Evolutionary conservation across 2,797 vertebrate species (phyloP), one percentile per base, ranked within the genome.

Genomic region (Psittacula echo): DNA sequence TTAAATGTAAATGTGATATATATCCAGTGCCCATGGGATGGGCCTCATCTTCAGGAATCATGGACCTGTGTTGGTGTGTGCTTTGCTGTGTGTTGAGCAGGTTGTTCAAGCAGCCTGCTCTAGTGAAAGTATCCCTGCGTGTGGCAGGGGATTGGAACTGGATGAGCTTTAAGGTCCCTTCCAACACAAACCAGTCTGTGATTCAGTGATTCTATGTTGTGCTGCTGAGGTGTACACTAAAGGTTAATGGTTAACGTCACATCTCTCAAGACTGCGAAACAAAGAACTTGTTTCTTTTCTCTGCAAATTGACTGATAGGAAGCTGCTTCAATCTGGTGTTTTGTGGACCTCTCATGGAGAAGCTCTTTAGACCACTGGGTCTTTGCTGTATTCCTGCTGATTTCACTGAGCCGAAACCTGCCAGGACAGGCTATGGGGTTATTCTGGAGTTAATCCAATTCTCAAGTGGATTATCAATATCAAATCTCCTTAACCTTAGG

Each of bases 401-500:
- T 72, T 90, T 78, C 73, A 37, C 47, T 66, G 70, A 81, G 76
- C n/a, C 62, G 30, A 27, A 75, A 75, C 6, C 50, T 82, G 74
- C 84, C 67, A 44, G 24, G 47, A 45, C 48, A 85, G 72, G 17
- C 90, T 47, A 22, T 50, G 66, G 56, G 50, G 70, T 93, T 93
- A 73, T 86, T 94, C 88, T 64, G 53, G 66, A 75, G 81, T 71
- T 96, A 97, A 96, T 96, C 95, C 89, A 95, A 85, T 96, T 97
- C 90, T 89, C 68, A 80, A 87, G 68, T 87, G 89, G 95, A 95
- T 97, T 95, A 91, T 95, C 87, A 81, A 10, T 95, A 94, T 92
- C 92, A 95, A 95, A 97, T 95, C 96, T 95, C 81, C 89, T 96
- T 96, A 96, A 95, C 89, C 48, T 90, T 94, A 92, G 72, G 78